Evolutionary conservation across 1,140 invertebrate genomes (phyloP), one percentile per base, ranked within the genome.

Genomic region (Hesperophylax magnus): DNA sequence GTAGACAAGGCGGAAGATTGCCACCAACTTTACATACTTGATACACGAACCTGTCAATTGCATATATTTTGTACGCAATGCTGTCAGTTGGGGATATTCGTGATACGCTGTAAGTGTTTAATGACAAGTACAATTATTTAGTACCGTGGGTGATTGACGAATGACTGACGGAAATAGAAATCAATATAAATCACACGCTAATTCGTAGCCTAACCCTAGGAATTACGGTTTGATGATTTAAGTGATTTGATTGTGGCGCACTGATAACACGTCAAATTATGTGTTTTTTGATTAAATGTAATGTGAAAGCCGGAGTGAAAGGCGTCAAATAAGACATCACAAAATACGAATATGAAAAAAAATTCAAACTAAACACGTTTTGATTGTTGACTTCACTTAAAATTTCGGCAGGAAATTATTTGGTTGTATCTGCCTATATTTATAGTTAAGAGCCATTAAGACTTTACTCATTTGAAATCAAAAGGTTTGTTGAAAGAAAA

Each of bases 61-160:
- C 39, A 47, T 47, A 47, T 47, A 47, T 47, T 47, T 47, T 47
- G 20, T 54, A 67, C 63, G 34, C 34, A 22, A 11, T 18, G 72
- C 72, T 39, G 72, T 76, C 72, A 76, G 24, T 76, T 56, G n/a
- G 24, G 31, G 31, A 54, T 54, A 54, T 74, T 74, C 71, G 71
- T 74, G 71, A 74, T 74, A 56, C 71, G 71, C 15, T 56, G 17
- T 76, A 76, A 76, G 72, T 76, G 72, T 76, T 76, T 76, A 74
- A 74, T 74, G 72, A 76, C 72, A 76, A 76, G 72, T 39, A 58
- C 72, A 76, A 76, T 76, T 76, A 76, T 60, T 76, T 76, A 60
- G 54, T 76, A n/a, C 47, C 39, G 24, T 27, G 20, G 11, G 54
- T 76, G 72, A 76, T 76, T 76, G 72, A 76, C 72, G 27, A 18